Percentiles rank a stretch among this genome's conserved stretches.
Conservation (phyloP, 2,113 vertebrate genomes). For the Ginglymostoma cirratum region DNA sequence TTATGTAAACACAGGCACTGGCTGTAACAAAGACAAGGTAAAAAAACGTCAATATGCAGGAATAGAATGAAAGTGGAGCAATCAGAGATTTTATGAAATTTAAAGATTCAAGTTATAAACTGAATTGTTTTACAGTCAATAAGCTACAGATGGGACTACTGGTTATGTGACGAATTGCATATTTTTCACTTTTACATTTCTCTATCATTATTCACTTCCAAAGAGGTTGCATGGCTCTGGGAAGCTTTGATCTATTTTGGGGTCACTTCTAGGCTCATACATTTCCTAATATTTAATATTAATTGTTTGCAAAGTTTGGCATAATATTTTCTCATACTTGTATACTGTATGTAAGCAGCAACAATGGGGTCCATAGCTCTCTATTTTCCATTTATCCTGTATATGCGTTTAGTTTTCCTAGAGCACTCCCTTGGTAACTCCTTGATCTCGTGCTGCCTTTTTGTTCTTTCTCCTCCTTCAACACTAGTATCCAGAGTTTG, state of each 20-base stretch:
- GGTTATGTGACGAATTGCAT: not conserved
- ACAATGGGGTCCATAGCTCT: not conserved
- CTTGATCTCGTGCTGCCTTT: not conserved
- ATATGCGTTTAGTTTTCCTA: not conserved
- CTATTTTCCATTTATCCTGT: not conserved
- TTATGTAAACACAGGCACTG: conserved; percentile 68
- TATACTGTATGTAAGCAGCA: not conserved
- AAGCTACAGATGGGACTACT: not conserved
- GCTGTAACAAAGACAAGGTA: conserved; percentile 68
- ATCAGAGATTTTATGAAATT: not conserved
- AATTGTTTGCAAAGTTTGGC: not conserved
- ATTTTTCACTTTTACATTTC: not conserved
- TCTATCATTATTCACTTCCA: not conserved
- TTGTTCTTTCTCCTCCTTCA: not conserved
- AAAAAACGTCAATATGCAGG: conserved; percentile 24
- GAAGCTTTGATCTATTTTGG: not conserved
- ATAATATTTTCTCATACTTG: not conserved
- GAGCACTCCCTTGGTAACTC: not conserved
- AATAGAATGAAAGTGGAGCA: not conserved
- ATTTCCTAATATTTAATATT: not conserved
- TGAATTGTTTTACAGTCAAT: not conserved
- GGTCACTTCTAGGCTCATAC: not conserved
- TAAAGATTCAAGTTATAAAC: not conserved
- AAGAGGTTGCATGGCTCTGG: not conserved
- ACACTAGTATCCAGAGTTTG: not conserved